Base-by-base conservation (phyloP, 2,888 invertebrate species). In the Seira musarum region DNA sequence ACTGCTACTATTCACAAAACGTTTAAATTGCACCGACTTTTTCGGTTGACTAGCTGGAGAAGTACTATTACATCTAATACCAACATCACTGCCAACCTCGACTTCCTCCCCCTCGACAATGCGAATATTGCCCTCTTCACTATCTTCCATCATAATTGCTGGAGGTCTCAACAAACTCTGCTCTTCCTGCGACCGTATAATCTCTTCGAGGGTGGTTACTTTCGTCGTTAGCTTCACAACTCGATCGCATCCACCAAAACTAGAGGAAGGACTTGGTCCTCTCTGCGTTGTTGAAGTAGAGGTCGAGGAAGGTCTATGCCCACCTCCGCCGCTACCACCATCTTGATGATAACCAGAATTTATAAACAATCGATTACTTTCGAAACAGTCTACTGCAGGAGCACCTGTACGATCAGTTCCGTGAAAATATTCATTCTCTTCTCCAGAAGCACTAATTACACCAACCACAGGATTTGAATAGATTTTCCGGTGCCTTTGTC, bases 171-270 rank as follows among this genome's bases (percentile, higher is more conserved):
- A 13, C 17, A 17, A 17, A 19, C 49, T 49, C 35, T 24, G 60
- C 2, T 67, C 72, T 21, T 80, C 71, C 63, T 85, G 86, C 25
- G 81, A 73, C 66, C 79, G 67, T 3, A 85, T 22, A 61, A 86
- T 85, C 71, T 86, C 86, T 30, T 87, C 87, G 10, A 84, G 67
- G 8, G 87, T 87, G 46, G 87, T 87, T 19, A 87, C 87, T 74
- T 82, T 87, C 15, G 87, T 83, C 60, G 84, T 83, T 30, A 85
- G 80, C 73, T 84, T 87, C 66, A 82, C 78, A 21, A 82, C 79
- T 49, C 76, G 74, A 35, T 81, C 83, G 15, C 53, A n/a, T 17
- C 53, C 53, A 53, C 64, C 49, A 40, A 57, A 70, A 60, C 64
- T 63, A 3, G 79, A 65, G 30, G 82, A 61, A 57, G 83, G 66